Conservation (phyloP, 2,888 invertebrate genomes). For the Cryptocephalus primarius region DNA sequence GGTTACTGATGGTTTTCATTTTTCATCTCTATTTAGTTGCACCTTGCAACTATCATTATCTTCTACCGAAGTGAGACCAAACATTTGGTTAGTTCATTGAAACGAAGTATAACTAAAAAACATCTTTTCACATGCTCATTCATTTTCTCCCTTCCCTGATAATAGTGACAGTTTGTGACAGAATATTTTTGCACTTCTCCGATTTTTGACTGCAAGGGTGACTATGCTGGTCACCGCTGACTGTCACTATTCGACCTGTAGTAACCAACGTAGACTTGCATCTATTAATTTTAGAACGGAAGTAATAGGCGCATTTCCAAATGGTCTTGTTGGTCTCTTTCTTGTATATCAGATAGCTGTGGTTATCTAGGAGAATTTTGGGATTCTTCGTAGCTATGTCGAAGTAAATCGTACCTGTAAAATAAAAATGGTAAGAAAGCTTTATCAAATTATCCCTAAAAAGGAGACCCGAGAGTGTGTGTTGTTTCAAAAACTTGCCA, state of each 20-base stretch:
- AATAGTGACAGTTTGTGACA: constrained; percentile 22
- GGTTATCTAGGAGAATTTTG: constrained; percentile 23
- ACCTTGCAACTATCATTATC: too few relatives aligned
- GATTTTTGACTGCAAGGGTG: constrained; percentile 16
- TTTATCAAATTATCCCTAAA: too few relatives aligned
- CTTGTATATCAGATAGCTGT: constrained; percentile 21
- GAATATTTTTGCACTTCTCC: constrained; percentile 19
- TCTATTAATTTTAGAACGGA: constrained; percentile 19
- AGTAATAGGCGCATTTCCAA: constrained; percentile 25
- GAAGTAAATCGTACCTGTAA: constrained; percentile 23
- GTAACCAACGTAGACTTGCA: constrained; percentile 25
- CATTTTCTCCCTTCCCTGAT: constrained; percentile 8
- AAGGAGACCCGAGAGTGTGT: too few relatives aligned
- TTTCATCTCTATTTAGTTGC: too few relatives aligned
- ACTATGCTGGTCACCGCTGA: constrained; percentile 21
- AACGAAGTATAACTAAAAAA: too few relatives aligned
- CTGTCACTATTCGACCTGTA: constrained; percentile 20
- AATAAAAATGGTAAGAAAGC: background rate
- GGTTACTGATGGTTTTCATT: too few relatives aligned
- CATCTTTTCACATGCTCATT: too few relatives aligned
- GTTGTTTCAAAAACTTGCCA: too few relatives aligned
- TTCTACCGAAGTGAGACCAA: too few relatives aligned
- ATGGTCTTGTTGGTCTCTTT: constrained; percentile 22
- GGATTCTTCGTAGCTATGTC: constrained; percentile 25
- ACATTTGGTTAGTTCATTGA: too few relatives aligned